Conservation (phyloP, 2,888 invertebrate species). For the Cheilosia scutellata region DNA sequence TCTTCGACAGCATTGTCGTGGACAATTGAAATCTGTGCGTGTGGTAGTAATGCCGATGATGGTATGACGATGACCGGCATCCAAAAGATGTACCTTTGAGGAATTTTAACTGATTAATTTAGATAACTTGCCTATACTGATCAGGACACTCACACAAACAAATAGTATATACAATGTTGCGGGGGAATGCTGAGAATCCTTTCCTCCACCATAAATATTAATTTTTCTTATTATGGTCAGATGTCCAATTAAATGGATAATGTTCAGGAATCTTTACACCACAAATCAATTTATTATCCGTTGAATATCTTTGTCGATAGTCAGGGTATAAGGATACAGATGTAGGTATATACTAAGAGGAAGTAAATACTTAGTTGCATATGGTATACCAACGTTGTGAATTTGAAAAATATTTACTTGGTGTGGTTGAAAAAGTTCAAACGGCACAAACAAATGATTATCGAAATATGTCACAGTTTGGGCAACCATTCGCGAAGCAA, state of each 20-base stretch:
- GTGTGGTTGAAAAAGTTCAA: too few relatives aligned
- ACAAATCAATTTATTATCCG: neutral
- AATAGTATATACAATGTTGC: constrained; percentile 18
- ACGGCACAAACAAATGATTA: too few relatives aligned
- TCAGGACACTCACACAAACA: neutral
- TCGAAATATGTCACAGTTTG: too few relatives aligned
- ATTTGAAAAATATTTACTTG: too few relatives aligned
- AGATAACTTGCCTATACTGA: neutral
- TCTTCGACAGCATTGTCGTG: neutral
- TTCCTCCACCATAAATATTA: neutral
- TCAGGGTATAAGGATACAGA: neutral
- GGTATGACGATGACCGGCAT: constrained; percentile 37
- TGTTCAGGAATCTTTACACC: neutral
- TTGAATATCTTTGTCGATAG: neutral
- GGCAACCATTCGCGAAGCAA: too few relatives aligned
- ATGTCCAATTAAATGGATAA: constrained; percentile 23
- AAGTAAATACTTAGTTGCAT: too few relatives aligned
- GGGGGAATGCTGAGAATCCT: neutral
- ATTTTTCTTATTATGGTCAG: constrained; percentile 6
- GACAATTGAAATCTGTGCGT: constrained; percentile 39
- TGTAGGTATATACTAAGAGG: too few relatives aligned
- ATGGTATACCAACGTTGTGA: too few relatives aligned
- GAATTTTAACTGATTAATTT: constrained; percentile 45
- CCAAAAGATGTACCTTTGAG: constrained; percentile 1
- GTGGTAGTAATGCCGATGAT: constrained; percentile 1